These are phyloP conservation scores for Malthinus flaveolus DNA, from an alignment of 2,888 invertebrate species.

Conservation along the genomic window DNA sequence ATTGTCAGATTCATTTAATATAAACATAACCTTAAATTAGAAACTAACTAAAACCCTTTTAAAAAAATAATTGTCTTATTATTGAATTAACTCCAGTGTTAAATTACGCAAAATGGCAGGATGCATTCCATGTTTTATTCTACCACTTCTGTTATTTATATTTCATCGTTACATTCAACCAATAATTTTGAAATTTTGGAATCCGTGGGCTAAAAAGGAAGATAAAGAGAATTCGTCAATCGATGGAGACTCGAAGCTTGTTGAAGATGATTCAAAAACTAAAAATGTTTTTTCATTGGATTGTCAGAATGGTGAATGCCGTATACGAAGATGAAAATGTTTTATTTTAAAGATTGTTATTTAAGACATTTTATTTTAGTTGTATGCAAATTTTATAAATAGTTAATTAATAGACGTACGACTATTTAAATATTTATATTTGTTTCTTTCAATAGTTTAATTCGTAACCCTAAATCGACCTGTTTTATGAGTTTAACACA, in stretches of 20 bases:
- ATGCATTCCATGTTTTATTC: slow-evolving; percentile 83
- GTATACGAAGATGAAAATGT: too few relatives aligned
- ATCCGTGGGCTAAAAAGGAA: slow-evolving; percentile 73
- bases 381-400: not conserved
- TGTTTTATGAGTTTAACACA: too few relatives aligned
- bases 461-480: too few relatives aligned
- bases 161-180: slow-evolving; percentile 88
- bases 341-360: too few relatives aligned
- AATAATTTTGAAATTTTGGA: slow-evolving; percentile 78
- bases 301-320: not conserved
- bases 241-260: not conserved
- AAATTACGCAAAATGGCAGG: slow-evolving; percentile 47
- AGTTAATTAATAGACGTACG: not conserved
- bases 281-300: not conserved
- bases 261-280: slow-evolving; percentile 2
- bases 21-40: too few relatives aligned
- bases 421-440: too few relatives aligned
- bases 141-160: slow-evolving; percentile 78
- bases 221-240: slow-evolving; percentile 43
- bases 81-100: too few relatives aligned
- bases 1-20: too few relatives aligned
- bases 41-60: too few relatives aligned
- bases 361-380: too few relatives aligned
- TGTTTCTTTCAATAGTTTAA: too few relatives aligned
- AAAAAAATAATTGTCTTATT: too few relatives aligned